Conservation (phyloP, 2,888 invertebrate genomes). For the Drosophila emarginata region DNA sequence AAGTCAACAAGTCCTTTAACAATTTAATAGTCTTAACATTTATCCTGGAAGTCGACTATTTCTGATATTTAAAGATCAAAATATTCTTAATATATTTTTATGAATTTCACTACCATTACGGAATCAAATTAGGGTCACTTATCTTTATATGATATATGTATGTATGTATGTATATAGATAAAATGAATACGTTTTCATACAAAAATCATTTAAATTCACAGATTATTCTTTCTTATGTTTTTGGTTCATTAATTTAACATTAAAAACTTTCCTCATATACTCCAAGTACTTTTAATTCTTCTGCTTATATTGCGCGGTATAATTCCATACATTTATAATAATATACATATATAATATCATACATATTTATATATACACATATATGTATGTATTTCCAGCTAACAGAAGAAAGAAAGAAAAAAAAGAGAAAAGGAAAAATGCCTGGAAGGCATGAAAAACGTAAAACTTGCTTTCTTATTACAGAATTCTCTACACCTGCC, state of each 20-base stretch:
- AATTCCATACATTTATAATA: not conserved
- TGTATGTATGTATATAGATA: not conserved
- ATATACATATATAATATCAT: not conserved
- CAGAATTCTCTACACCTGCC: slow-evolving; percentile 8
- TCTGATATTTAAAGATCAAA: too few relatives aligned
- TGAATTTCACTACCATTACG: too few relatives aligned
- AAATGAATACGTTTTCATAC: slow-evolving; percentile 4
- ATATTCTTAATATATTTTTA: too few relatives aligned
- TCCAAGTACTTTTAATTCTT: not conserved
- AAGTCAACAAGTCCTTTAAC: too few relatives aligned
- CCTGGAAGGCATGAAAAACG: slow-evolving; percentile 18
- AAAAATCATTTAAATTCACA: too few relatives aligned
- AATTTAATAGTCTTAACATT: too few relatives aligned
- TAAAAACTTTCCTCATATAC: slow-evolving; percentile 21
- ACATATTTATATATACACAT: not conserved
- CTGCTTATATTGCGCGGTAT: not conserved
- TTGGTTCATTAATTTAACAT: slow-evolving; percentile 16
- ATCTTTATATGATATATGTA: not conserved
- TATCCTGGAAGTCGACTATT: too few relatives aligned
- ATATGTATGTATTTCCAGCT: slow-evolving; percentile 2
- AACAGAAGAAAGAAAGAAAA: slow-evolving; percentile 8
- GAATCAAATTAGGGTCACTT: too few relatives aligned
- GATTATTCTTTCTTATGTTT: not conserved
- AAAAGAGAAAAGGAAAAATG: not conserved
- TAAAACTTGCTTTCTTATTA: slow-evolving; percentile 43